phyloP scores from a whole-genome alignment of 2,888 invertebrate species.

The Phengaris alcon region DNA sequence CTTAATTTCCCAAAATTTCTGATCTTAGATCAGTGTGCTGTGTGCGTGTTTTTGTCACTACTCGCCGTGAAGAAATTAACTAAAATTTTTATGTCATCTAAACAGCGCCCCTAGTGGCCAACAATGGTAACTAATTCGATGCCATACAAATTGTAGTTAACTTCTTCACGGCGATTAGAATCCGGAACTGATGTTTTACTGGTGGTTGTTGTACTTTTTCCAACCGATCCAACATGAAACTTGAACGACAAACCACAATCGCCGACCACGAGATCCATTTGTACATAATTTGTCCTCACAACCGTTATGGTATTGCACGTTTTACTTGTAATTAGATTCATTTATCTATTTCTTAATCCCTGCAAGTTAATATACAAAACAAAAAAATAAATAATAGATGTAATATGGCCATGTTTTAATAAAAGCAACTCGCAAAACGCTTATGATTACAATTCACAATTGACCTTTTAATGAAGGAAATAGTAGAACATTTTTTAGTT shows the following conservation, averaged over 20 bases:
- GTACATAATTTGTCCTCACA: conserved; percentile 16
- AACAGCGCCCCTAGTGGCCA: too few species aligned
- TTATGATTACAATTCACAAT: background rate
- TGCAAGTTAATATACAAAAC: background rate
- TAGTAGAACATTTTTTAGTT: background rate
- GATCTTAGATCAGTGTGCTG: too few species aligned
- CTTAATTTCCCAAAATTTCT: too few species aligned
- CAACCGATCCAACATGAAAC: background rate
- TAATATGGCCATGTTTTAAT: too few species aligned
- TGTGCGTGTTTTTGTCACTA: too few species aligned
- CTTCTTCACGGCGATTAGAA: too few species aligned
- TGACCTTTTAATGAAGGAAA: background rate
- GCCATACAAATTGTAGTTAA: too few species aligned
- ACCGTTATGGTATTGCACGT: conserved; percentile 6
- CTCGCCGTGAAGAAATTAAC: too few species aligned
- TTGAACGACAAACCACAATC: conserved; percentile 6
- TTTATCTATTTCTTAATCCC: background rate
- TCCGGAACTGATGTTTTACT: background rate
- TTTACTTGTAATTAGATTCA: background rate
- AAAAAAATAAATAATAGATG: background rate
- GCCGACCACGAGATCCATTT: conserved; percentile 16
- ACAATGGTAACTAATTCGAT: too few species aligned
- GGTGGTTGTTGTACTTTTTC: background rate
- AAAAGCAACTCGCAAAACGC: background rate
- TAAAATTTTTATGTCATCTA: too few species aligned